These are phyloP conservation scores for Rhinopomastus cyanomelas DNA, from an alignment of 2,113 vertebrate species.

Conservation along the genomic window DNA sequence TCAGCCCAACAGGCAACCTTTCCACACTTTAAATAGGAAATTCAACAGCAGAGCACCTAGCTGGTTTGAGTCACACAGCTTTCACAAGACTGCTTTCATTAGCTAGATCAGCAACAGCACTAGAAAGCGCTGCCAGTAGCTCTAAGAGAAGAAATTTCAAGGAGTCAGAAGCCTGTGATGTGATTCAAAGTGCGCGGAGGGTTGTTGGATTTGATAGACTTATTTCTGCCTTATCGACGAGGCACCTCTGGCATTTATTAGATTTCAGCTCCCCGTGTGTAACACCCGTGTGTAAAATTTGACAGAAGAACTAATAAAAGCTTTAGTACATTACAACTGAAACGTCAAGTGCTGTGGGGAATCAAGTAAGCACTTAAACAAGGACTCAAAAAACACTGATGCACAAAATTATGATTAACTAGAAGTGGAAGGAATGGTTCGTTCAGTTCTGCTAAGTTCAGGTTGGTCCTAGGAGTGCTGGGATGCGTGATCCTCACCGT, in stretches of 20 bases:
- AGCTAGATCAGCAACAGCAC: constrained; percentile 40
- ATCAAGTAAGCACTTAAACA: neutral
- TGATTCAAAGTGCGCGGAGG: neutral
- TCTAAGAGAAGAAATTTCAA: constrained; percentile 41
- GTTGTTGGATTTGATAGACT: constrained; percentile 25
- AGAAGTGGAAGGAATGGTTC: neutral
- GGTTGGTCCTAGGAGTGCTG: neutral
- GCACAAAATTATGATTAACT: neutral
- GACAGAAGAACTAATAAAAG: neutral
- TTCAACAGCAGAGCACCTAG: constrained; percentile 5
- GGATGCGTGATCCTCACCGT: neutral
- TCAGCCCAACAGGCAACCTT: constrained; percentile 19
- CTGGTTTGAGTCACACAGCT: neutral
- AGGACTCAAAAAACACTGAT: neutral
- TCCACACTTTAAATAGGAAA: constrained; percentile 25
- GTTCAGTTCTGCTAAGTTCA: neutral
- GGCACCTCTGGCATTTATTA: constrained; percentile 40
- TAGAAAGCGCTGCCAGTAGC: constrained; percentile 4
- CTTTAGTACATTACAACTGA: neutral
- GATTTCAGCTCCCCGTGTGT: constrained; percentile 9
- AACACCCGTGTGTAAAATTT: neutral
- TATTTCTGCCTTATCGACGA: constrained; percentile 41
- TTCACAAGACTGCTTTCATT: constrained; percentile 17
- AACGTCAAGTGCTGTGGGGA: neutral
- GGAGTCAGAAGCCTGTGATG: neutral